Base-by-base conservation (phyloP, 2,888 invertebrate genomes). In the Calameuta pallipes region DNA sequence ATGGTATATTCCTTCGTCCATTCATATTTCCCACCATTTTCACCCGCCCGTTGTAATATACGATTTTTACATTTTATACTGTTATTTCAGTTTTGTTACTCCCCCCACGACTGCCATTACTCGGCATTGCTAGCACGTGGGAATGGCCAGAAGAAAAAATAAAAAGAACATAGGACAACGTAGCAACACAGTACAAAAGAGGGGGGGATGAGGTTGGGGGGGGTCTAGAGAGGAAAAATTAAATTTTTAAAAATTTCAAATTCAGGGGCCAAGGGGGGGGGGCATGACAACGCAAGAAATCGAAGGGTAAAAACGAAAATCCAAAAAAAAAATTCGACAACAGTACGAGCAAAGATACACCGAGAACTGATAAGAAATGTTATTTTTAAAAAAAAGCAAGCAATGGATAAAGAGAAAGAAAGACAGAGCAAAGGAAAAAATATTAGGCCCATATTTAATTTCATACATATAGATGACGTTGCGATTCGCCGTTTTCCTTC, bases 381-480 rank as follows among this genome's bases (percentile, higher is more conserved):
- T 35, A 70, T 69, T 77, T 33, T 33, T 74, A 74, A 33, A 74
- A 73, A 78, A 33, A 77, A 68, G 69, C 68, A 70, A 69, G 11
- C 69, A 69, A n/a, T n/a, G 31, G 11, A n/a, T n/a, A 36, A 15
- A 77, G 33, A 79, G 73, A 71, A 79, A 80, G 81, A 82, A 85
- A 83, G 41, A 41, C 6, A 86, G 85, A 86, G 85, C 82, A 85
- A 85, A 86, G 81, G 78, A 78, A 70, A 85, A 81, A 81, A 88
- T 23, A 87, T 86, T 86, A 88, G 87, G 86, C 87, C 85, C 85
- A 36, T 85, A 87, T 83, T 85, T 83, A 23, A 23, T 56, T 23
- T 23, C 23, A 56, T 56, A 56, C 23, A 15, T 41, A 4, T 41
- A 41, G 15, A 41, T 23, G 41, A 23, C 41, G 15, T 41, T 15